Conservation (phyloP, 2,888 invertebrate species). For the Polylopha cassiicola region DNA sequence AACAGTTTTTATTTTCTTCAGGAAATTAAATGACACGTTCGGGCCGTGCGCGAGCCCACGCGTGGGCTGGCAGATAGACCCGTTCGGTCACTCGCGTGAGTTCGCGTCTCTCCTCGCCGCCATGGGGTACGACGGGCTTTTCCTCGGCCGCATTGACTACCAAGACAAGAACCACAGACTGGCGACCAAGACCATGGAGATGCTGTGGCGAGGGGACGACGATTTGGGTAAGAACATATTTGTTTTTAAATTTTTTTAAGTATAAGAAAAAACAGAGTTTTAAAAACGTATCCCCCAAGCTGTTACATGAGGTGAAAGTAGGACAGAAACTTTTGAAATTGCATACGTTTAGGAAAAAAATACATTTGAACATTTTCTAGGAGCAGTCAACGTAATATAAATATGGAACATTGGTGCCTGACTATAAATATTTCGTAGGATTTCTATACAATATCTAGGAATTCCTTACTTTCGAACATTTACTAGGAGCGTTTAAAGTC, state of each 20-base stretch:
- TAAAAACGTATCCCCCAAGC: too few species aligned
- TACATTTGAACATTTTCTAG: too few species aligned
- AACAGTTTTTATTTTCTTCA: conserved; percentile 24
- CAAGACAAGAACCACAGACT: conserved; percentile 84
- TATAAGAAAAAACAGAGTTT: neutral
- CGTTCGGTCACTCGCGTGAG: conserved; percentile 92
- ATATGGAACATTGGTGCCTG: too few species aligned
- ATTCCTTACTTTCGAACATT: too few species aligned
- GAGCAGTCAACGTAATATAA: too few species aligned
- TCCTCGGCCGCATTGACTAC: conserved; percentile 92
- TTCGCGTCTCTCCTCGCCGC: conserved; percentile 88
- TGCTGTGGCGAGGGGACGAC: conserved; percentile 88
- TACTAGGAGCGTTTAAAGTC: too few species aligned
- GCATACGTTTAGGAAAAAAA: too few species aligned
- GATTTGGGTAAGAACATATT: conserved; percentile 76
- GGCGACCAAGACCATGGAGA: conserved; percentile 81
- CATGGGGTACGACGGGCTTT: conserved; percentile 91
- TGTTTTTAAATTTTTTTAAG: neutral
- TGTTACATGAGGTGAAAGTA: too few species aligned
- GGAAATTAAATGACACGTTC: conserved; percentile 81
- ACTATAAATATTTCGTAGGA: too few species aligned
- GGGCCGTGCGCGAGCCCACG: conserved; percentile 84
- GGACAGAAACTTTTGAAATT: neutral
- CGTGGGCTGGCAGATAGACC: conserved; percentile 90
- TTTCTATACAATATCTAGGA: too few species aligned